phyloP scores from a whole-genome alignment of 2,888 invertebrate species.

The Aplocera efformata region DNA sequence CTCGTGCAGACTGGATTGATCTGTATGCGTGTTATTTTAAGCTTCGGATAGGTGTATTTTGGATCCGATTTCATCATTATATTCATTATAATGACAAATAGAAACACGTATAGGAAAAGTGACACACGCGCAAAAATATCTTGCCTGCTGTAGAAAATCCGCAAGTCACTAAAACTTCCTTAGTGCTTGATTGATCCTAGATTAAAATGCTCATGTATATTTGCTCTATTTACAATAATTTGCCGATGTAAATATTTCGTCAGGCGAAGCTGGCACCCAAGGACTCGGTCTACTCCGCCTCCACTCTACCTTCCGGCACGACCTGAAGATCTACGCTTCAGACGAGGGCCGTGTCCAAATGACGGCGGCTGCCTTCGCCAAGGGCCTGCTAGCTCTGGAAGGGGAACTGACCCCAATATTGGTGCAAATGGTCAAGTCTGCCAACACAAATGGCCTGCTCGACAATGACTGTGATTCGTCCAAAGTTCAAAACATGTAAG shows the following conservation, averaged over 20 bases:
- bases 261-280: slow-evolving; percentile 94
- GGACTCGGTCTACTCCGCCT: slow-evolving; percentile 95
- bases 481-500: slow-evolving; percentile 96
- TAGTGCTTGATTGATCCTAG: too few relatives aligned
- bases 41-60: too few relatives aligned
- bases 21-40: too few relatives aligned
- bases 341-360: slow-evolving; percentile 99
- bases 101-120: too few relatives aligned
- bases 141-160: too few relatives aligned
- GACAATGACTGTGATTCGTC: slow-evolving; percentile 99
- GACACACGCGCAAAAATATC: too few relatives aligned
- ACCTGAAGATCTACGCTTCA: slow-evolving; percentile 99
- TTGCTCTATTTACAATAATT: too few relatives aligned
- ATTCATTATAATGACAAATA: too few relatives aligned
- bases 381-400: slow-evolving; percentile 97
- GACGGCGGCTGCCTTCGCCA: slow-evolving; percentile 99
- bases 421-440: slow-evolving; percentile 99
- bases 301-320: slow-evolving; percentile 99
- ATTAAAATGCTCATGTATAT: too few relatives aligned
- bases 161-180: too few relatives aligned
- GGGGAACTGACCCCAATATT: slow-evolving; percentile 99
- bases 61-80: too few relatives aligned
- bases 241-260: neutral
- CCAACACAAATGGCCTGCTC: slow-evolving; percentile 98
- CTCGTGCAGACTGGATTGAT: too few relatives aligned